Conservation (phyloP, 2,888 invertebrate genomes). For the Andrena fulva region DNA sequence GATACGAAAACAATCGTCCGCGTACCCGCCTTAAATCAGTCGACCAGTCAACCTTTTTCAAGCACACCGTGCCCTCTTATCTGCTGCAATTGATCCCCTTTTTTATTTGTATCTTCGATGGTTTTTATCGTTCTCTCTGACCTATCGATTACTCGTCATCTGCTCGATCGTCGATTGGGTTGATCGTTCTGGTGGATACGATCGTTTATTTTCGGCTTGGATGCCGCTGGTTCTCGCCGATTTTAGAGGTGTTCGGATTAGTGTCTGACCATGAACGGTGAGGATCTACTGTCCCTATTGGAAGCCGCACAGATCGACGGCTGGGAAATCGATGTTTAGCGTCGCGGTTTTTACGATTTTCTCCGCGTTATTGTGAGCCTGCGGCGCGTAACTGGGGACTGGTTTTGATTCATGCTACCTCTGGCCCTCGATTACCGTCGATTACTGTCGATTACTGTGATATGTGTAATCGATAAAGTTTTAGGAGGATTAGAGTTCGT, state of each 20-base stretch:
- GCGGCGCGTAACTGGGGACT: neutral
- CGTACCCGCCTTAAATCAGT: neutral
- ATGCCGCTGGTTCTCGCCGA: neutral
- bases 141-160: too few species aligned
- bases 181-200: neutral
- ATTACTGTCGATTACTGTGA: constrained; percentile 16
- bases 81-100: neutral
- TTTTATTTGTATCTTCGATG: neutral
- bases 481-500: neutral
- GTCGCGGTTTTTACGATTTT: neutral
- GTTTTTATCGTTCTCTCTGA: neutral
- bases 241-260: neutral
- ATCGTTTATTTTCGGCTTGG: neutral
- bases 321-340: constrained; percentile 9
- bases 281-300: neutral
- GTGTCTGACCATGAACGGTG: neutral
- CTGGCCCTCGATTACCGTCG: neutral
- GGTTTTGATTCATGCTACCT: neutral
- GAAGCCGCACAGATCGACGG: neutral
- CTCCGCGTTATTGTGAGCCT: neutral
- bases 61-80: neutral
- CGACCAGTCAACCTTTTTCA: neutral
- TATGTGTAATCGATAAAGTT: constrained; percentile 23
- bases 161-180: neutral
- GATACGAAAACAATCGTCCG: neutral